Base-by-base conservation (phyloP, 2,888 invertebrate genomes). In the Drosophila setosimentum region DNA sequence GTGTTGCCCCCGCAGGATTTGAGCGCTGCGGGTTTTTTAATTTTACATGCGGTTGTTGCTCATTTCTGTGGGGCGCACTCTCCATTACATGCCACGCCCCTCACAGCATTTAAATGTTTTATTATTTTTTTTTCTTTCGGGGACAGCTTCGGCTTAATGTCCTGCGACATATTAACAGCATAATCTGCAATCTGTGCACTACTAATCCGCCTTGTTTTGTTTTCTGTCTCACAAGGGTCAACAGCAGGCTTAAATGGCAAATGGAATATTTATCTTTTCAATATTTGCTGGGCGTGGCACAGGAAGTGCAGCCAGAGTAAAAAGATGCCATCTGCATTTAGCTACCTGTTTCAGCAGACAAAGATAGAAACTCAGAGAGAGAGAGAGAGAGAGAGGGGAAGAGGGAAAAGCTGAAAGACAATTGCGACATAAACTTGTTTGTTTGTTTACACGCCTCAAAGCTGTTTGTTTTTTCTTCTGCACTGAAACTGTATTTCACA, bases 51-150 rank as follows among this genome's bases (percentile, higher is more conserved):
- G 73, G 73, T 78, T 63, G 62, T 50, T 68, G 70, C 68, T 76
- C 67, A 71, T 63, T 78, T 78, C 24, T 21, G 24, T 55, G 37
- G 69, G 49, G 33, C 73, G 63, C 68, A 68, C 35, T 84, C 80
- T 87, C 78, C 71, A 89, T 89, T 87, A 82, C 88, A 74, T 8
- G 73, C 75, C 89, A 78, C 89, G 89, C 88, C 80, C 83, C 78
- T 58, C 55, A 59, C 33, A 49, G 40, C 64, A 71, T 71, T 70
- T 84, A 82, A 81, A 69, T 76, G 69, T 54, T 35, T 33, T 45
- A 40, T 33, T 49, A 55, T 65, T 0, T 6, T 37, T 33, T 11
- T 48, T 45, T 37, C 49, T 49, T 45, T 37, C 49, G 45, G 42
- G 32, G 18, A 37, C 30, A 40, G 32, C 32, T 51, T 55, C 53